Base-by-base conservation (phyloP, 2,797 vertebrate genomes). In the Arrhamphus sclerolepis region DNA sequence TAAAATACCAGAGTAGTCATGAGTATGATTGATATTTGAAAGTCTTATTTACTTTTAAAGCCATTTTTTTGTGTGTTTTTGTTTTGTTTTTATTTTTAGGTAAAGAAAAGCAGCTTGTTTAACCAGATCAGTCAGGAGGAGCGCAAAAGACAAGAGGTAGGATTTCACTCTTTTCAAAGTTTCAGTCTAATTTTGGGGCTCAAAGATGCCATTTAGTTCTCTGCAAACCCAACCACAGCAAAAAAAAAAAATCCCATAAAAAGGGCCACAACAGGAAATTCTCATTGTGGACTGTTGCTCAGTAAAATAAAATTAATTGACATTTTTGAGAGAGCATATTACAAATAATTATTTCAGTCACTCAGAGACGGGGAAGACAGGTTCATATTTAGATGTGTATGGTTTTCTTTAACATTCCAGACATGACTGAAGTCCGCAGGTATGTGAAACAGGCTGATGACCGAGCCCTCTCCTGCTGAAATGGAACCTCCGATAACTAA, bases 71-170 rank as follows among this genome's bases (percentile, higher is more conserved):
- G 24, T 26, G 24, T 26, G 24, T 26, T 26, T 26, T 6, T 26
- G 24, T 26, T 19, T 66, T 9, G 7, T 21, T 49, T 55, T 55
- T 68, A 48, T 66, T 22, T 90, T 31, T 46, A 99, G 97, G 97
- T 98, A n/a, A 97, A 94, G 87, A 97, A 93, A 89, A 97, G 93
- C 28, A 95, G 95, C 11, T 71, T 95, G n/a, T 94, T 86, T 4
- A 94, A 95, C 3, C 85, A 70, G 0, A 76, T 97, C 67, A 94
- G 87, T 82, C 94, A 94, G 73, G 97, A 99, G 56, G 96, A 98
- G 62, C 95, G 95, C 61, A 98, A 98, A 78, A 93, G 93, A 56
- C 97, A 99, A 87, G 97, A 99, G 96, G 97, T 98, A 81, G 39
- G 70, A 80, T n/a, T 67, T 62, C 29, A 21, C 2, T 41, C 28